Conservation (phyloP, 2,888 invertebrate species). For the Mythimna pallens region DNA sequence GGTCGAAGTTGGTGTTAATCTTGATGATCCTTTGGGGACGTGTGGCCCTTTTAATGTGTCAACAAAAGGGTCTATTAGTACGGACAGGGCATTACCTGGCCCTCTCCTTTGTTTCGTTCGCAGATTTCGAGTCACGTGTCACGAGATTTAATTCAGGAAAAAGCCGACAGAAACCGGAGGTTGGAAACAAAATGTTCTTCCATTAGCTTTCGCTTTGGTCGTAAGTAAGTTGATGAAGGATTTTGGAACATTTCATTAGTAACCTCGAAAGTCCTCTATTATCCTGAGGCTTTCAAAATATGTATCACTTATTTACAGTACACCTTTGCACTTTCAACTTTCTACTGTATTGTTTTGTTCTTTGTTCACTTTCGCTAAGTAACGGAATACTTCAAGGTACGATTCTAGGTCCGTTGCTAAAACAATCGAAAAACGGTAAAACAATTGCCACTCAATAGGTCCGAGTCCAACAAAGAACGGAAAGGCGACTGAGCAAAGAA, state of each 20-base stretch:
- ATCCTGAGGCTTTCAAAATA: neutral
- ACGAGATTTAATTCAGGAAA: constrained; percentile 52
- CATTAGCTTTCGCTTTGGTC: constrained; percentile 20
- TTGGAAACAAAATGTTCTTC: constrained; percentile 37
- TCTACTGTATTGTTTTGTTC: neutral
- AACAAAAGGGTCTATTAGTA: constrained; percentile 65
- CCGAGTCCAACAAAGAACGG: constrained; percentile 13
- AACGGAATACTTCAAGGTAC: neutral
- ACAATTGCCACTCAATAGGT: constrained; percentile 1
- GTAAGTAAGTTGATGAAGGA: constrained; percentile 24
- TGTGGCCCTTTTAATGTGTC: constrained; percentile 66
- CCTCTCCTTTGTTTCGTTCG: constrained; percentile 53
- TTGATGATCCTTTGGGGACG: constrained; percentile 67
- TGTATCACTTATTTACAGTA: neutral
- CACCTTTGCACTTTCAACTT: neutral
- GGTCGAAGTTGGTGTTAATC: constrained; percentile 65
- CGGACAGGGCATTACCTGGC: constrained; percentile 59
- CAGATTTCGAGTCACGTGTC: constrained; percentile 61
- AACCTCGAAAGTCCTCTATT: neutral
- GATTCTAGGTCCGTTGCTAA: neutral
- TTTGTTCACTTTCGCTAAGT: neutral
- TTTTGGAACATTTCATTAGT: constrained; percentile 17
- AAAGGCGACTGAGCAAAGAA: constrained; percentile 22
- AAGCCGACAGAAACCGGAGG: constrained; percentile 30
- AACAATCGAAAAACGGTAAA: constrained; percentile 5